phyloP scores from a whole-genome alignment of 2,113 vertebrate species.

The Empidonax traillii region DNA sequence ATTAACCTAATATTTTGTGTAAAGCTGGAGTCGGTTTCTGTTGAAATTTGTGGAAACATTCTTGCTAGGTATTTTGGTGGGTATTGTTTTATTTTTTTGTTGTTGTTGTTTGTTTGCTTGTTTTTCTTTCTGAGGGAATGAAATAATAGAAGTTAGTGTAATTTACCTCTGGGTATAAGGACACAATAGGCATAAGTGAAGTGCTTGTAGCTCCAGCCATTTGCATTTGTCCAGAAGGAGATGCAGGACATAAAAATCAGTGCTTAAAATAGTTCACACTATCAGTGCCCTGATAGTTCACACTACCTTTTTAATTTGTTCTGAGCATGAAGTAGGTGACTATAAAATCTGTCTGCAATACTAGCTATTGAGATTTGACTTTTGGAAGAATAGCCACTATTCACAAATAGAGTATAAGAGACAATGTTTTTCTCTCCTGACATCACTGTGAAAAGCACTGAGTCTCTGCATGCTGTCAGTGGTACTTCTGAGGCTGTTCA shows the following conservation, averaged over 20 bases:
- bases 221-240: not conserved
- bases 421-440: not conserved
- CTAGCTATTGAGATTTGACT: not conserved
- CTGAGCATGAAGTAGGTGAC: not conserved
- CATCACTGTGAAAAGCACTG: not conserved
- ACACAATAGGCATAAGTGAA: not conserved
- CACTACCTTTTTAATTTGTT: not conserved
- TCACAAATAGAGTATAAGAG: not conserved
- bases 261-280: not conserved
- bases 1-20: rapidly evolving
- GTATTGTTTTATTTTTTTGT: rapidly evolving
- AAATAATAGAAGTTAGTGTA: not conserved
- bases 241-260: not conserved
- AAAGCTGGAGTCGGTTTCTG: not conserved
- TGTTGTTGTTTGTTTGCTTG: rapidly evolving
- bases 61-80: rapidly evolving
- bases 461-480: not conserved
- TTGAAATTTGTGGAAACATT: not conserved
- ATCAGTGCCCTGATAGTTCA: not conserved
- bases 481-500: not conserved
- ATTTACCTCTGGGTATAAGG: not conserved
- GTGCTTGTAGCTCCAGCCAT: not conserved
- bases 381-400: not conserved
- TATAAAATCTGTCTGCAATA: not conserved
- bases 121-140: too few species aligned